These are phyloP conservation scores for Coenobita brevimanus DNA, from an alignment of 1,140 invertebrate genomes.

Conservation along the genomic window DNA sequence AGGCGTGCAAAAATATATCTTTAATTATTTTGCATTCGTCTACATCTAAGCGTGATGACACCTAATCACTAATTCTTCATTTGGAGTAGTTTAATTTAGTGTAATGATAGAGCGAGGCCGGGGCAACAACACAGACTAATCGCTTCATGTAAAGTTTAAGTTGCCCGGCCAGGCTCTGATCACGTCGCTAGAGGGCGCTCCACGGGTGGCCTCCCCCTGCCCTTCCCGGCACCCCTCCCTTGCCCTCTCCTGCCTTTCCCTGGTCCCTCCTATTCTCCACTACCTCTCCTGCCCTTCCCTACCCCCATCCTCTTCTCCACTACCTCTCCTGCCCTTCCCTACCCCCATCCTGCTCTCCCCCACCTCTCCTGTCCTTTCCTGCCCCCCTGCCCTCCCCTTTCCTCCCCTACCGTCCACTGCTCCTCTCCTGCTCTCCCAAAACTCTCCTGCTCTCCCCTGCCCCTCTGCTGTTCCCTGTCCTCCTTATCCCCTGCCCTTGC, in stretches of 20 bases:
- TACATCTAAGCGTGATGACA: conserved; percentile 22
- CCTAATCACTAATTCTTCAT: conserved; percentile 27
- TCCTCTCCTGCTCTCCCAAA: background rate
- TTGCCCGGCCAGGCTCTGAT: background rate
- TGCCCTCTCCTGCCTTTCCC: background rate
- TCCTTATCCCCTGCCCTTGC: background rate
- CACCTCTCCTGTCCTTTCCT: background rate
- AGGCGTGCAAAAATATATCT: too few species aligned
- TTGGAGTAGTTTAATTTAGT: conserved; percentile 3
- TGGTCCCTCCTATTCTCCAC: too few species aligned
- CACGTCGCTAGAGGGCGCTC: background rate
- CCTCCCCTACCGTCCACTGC: background rate
- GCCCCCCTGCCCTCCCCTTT: background rate
- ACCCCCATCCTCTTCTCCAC: background rate
- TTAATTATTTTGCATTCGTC: background rate
- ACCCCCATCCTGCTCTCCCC: background rate
- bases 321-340: background rate
- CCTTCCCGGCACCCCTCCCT: background rate
- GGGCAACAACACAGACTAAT: conserved; percentile 12
- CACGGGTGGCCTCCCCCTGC: background rate
- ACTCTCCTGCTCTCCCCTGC: background rate
- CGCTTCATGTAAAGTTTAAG: background rate
- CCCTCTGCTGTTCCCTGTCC: background rate
- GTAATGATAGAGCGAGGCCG: background rate
- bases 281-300: background rate